Evolutionary conservation across 2,888 invertebrate species (phyloP).

Genomic region (Apodemia duryi): DNA sequence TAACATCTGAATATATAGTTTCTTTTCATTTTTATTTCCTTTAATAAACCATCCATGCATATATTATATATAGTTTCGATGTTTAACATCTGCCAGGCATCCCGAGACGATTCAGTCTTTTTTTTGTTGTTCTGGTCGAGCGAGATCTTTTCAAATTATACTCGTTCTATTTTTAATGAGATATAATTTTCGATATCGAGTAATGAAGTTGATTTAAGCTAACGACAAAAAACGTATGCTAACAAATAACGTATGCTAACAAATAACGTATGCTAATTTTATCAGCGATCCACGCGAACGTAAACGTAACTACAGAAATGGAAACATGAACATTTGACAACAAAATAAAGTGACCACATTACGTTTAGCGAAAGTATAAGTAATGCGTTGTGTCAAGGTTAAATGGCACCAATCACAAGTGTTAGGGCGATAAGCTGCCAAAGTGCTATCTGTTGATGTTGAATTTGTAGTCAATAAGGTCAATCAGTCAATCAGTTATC

Average conservation of each 20-base stretch:
- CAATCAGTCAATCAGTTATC: no score
- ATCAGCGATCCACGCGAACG: not conserved
- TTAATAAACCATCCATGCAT: no score
- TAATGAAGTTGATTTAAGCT: not conserved
- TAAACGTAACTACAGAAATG: not conserved
- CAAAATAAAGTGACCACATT: not conserved
- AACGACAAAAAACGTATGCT: not conserved
- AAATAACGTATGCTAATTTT: not conserved
- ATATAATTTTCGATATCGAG: not conserved
- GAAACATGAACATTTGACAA: not conserved
- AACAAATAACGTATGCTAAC: not conserved
- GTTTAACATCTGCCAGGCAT: no score
- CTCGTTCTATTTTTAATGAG: not conserved
- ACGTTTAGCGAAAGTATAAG: not conserved
- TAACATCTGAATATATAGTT: no score
- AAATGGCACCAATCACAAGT: not conserved
- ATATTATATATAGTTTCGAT: no score
- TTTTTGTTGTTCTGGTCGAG: no score
- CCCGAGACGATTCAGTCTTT: no score
- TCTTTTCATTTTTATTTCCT: not conserved
- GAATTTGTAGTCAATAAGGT: not conserved
- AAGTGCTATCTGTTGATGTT: not conserved
- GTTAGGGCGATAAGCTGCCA: not conserved
- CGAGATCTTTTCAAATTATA: not conserved
- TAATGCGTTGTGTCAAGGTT: conserved; percentile 3